Evolutionary conservation across 1,140 invertebrate genomes (phyloP), one percentile per base, ranked within the genome.

Genomic region (Pogonognathellus flavescens): DNA sequence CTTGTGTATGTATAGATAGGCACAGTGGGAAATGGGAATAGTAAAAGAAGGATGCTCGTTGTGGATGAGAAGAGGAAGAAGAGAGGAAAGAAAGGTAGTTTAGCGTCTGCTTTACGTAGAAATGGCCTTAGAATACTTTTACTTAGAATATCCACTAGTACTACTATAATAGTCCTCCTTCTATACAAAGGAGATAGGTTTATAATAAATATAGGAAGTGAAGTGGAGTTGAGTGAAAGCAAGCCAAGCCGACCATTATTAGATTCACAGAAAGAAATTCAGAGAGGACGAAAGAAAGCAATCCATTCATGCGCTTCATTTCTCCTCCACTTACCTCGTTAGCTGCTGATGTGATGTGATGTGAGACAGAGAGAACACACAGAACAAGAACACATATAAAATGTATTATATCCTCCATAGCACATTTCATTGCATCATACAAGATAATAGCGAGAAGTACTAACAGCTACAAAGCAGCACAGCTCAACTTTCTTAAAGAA

Each of bases 321-420:
- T 66, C 60, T 66, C 60, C n/a, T 66, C 60, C 60, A 66, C 60
- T 66, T 66, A 66, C 60, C 60, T 66, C 60, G 60, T 66, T 66
- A 66, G 60, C 22, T 66, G 18, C 60, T 66, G 60, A 66, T 66
- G 60, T 20, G 60, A 66, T 66, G 60, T 66, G 60, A n/a, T n/a
- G n/a, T n/a, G n/a, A 66, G 60, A 66, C 60, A 22, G 16, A 66
- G 60, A 66, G 13, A 5, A 66, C 4, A 66, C 14, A 66, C 60
- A 66, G 60, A 20, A 66, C 5, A 25, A 25, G 18, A n/a, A n/a
- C n/a, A n/a, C 14, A 57, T 11, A 57, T 14, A 57, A 57, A 57
- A 57, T n/a, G 18, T 14, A 57, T 57, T n/a, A 57, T 57, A 57
- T n/a, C n/a, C n/a, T n/a, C n/a, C n/a, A n/a, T n/a, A n/a, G n/a